Evolutionary conservation across 2,797 vertebrate genomes (phyloP).

Genomic region (Enteromius fasciolatus): DNA sequence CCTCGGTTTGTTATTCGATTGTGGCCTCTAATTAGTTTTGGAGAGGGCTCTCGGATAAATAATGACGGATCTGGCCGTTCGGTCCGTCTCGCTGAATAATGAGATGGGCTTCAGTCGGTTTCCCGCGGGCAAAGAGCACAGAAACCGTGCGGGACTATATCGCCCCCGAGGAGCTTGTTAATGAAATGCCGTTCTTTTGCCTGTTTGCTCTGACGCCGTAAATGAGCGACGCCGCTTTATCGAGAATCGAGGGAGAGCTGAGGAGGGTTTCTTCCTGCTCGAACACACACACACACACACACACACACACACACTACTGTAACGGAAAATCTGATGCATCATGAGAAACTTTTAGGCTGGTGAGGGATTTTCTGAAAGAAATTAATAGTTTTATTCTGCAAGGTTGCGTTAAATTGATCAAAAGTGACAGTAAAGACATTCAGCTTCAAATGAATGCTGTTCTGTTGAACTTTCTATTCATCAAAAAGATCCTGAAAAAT

Average conservation of each 20-base stretch:
- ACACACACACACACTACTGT: not conserved
- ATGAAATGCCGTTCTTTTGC: slow-evolving; percentile 45
- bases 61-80: slow-evolving; percentile 69
- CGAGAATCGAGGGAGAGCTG: slow-evolving; percentile 2
- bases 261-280: not conserved
- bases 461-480: not conserved
- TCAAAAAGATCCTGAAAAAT: not conserved
- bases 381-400: not conserved
- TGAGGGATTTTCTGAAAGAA: not conserved
- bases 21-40: slow-evolving; percentile 73
- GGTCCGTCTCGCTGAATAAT: slow-evolving; percentile 27
- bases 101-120: slow-evolving; percentile 1
- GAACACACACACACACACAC: not conserved
- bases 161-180: slow-evolving; percentile 31
- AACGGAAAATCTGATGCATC: not conserved
- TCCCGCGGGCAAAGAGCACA: not conserved
- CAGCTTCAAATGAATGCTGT: not conserved
- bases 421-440: not conserved
- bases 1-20: slow-evolving; percentile 62
- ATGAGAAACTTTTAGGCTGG: not conserved
- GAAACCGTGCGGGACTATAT: not conserved
- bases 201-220: not conserved
- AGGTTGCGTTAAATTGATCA: not conserved
- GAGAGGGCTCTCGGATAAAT: slow-evolving; percentile 69
- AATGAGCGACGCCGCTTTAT: slow-evolving; percentile 16